Conservation (phyloP, 2,797 vertebrate species). For the Onychomys leucogaster region DNA sequence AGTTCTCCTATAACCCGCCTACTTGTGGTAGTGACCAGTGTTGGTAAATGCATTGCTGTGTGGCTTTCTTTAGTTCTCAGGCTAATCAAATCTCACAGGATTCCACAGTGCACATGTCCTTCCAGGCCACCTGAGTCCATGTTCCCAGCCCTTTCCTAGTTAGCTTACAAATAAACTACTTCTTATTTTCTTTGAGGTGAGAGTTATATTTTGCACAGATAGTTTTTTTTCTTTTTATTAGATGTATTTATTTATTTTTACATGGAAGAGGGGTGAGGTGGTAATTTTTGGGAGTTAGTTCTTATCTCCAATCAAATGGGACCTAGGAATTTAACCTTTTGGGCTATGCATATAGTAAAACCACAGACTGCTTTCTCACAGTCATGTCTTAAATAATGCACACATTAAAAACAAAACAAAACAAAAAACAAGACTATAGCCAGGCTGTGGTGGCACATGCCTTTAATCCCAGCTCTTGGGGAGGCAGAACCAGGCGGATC, state of each 20-base stretch:
- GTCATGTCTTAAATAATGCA: constrained; percentile 1
- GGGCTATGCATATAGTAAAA: background rate
- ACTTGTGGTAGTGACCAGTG: background rate
- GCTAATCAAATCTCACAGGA: background rate
- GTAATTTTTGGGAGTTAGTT: background rate
- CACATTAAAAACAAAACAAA: too few relatives aligned
- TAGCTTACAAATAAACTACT: background rate
- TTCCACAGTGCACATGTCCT: background rate
- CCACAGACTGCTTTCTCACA: background rate
- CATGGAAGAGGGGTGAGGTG: background rate
- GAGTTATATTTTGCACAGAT: background rate
- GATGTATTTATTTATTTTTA: background rate
- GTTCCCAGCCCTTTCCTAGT: background rate
- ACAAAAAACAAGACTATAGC: too few relatives aligned
- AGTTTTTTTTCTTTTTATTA: background rate
- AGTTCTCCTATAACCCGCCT: background rate
- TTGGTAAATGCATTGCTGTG: background rate
- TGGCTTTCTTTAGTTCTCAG: background rate
- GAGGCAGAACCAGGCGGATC: too few relatives aligned
- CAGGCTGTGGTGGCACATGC: too few relatives aligned
- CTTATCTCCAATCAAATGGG: background rate
- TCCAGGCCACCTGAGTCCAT: background rate
- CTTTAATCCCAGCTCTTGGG: too few relatives aligned
- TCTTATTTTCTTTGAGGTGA: background rate
- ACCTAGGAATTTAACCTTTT: background rate